Conservation (phyloP, 2,888 invertebrate genomes). For the Dorcus hopei region DNA sequence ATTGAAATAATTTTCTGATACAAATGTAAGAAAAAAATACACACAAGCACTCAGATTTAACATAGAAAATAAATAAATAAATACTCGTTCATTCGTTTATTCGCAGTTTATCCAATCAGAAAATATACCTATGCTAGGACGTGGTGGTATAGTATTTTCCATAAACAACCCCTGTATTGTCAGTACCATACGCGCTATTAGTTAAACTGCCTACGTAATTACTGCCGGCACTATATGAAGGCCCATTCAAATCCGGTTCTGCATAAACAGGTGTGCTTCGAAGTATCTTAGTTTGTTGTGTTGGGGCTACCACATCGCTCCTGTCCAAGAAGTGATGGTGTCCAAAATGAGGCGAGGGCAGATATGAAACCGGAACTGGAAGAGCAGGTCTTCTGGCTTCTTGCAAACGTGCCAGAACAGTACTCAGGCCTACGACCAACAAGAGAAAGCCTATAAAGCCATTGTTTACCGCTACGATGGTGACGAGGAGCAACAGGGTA, state of each 20-base stretch:
- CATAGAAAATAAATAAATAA: no score
- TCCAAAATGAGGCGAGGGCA: conserved; percentile 30
- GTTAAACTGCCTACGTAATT: neutral
- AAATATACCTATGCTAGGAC: no score
- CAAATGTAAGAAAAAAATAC: no score
- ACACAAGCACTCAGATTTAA: no score
- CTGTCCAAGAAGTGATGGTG: conserved; percentile 24
- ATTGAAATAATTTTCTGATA: no score
- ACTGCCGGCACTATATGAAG: neutral
- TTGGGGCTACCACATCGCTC: conserved; percentile 15
- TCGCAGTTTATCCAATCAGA: no score
- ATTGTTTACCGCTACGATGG: conserved; percentile 72
- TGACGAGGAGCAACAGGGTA: conserved; percentile 65
- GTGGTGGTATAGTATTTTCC: neutral
- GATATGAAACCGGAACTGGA: conserved; percentile 48
- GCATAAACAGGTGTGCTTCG: neutral
- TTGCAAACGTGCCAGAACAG: conserved; percentile 44
- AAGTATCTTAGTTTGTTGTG: neutral
- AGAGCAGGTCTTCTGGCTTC: conserved; percentile 33
- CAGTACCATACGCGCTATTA: neutral
- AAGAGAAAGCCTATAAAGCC: conserved; percentile 66
- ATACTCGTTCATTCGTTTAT: no score
- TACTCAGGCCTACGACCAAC: conserved; percentile 46
- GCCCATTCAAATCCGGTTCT: no score
- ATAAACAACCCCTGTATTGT: neutral